Percentiles rank a stretch among this genome's conserved stretches.
phyloP scores from a whole-genome alignment of 92 coral and sea anemone species.

The Paramuricea clavata region DNA sequence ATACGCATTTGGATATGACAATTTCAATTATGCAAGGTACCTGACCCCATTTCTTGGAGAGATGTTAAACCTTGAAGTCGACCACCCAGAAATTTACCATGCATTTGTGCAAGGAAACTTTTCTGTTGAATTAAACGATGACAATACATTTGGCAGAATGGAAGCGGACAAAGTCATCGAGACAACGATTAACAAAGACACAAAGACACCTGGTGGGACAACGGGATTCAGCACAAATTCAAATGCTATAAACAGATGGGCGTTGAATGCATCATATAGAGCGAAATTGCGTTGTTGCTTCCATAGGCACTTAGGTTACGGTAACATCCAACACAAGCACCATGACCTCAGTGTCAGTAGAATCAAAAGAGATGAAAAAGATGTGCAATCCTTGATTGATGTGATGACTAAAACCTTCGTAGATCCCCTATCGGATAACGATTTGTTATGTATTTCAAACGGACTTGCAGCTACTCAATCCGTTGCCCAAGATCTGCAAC shows the following conservation, averaged over 20 bases:
- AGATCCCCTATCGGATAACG: too few species aligned
- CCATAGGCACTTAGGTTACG: background rate
- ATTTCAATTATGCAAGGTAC: conserved; percentile 21
- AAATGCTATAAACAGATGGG: background rate
- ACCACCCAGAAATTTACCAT: conserved; percentile 66
- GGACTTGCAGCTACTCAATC: too few species aligned
- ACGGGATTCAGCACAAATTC: conserved; percentile 66
- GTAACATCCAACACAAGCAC: conserved; percentile 7
- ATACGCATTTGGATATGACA: conserved; percentile 27
- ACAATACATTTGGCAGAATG: conserved; percentile 66
- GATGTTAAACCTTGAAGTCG: conserved; percentile 63
- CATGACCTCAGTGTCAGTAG: conserved; percentile 10
- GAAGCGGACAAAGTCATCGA: conserved; percentile 70
- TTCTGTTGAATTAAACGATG: conserved; percentile 46
- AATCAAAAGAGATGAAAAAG: conserved; percentile 14
- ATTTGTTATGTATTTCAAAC: too few species aligned
- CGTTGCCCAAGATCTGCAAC: too few species aligned
- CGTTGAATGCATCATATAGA: conserved; percentile 14
- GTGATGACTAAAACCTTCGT: too few species aligned
- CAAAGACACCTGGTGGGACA: conserved; percentile 67
- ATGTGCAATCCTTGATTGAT: too few species aligned
- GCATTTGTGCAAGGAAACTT: conserved; percentile 63
- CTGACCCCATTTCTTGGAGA: conserved; percentile 62
- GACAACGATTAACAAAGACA: conserved; percentile 66
- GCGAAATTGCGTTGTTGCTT: background rate